Conservation (phyloP, 2,113 vertebrate species). For the Channa maculata region DNA sequence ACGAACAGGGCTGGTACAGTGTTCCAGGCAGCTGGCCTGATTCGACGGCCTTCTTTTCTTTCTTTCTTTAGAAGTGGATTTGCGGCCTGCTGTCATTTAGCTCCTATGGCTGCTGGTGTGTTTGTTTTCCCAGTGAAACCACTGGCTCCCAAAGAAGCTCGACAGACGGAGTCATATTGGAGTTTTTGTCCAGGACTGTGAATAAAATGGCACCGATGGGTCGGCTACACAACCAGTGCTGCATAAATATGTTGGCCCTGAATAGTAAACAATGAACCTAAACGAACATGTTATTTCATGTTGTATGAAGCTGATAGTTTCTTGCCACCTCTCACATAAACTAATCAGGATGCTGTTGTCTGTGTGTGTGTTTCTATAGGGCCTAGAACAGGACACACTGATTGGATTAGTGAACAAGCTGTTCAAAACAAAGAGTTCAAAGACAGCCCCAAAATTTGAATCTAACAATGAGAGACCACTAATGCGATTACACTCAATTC, state of each 20-base stretch:
- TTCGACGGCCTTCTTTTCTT: slow-evolving; percentile 13
- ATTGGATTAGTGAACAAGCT: slow-evolving; percentile 65
- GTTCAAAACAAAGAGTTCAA: background rate
- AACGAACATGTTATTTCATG: too few species aligned
- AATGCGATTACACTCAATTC: background rate
- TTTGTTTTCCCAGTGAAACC: slow-evolving; percentile 61
- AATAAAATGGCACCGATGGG: slow-evolving; percentile 20
- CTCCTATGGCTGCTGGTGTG: slow-evolving; percentile 57
- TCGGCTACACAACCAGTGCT: background rate
- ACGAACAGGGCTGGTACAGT: slow-evolving; percentile 55
- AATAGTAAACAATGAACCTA: too few species aligned
- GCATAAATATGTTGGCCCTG: too few species aligned
- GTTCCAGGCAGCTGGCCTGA: slow-evolving; percentile 62
- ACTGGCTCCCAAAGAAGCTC: slow-evolving; percentile 5
- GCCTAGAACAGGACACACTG: slow-evolving; percentile 24
- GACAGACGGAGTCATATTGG: slow-evolving; percentile 41
- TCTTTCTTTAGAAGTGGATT: slow-evolving; percentile 44
- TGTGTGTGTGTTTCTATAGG: too few species aligned
- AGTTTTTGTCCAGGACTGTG: slow-evolving; percentile 18
- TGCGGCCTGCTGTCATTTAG: slow-evolving; percentile 35
- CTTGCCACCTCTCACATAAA: too few species aligned
- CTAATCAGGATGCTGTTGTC: too few species aligned
- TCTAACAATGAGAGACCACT: background rate
- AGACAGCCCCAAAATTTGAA: background rate
- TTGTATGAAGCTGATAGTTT: too few species aligned